phyloP scores from a whole-genome alignment of 2,113 vertebrate genomes.

The Hyla sarda region DNA sequence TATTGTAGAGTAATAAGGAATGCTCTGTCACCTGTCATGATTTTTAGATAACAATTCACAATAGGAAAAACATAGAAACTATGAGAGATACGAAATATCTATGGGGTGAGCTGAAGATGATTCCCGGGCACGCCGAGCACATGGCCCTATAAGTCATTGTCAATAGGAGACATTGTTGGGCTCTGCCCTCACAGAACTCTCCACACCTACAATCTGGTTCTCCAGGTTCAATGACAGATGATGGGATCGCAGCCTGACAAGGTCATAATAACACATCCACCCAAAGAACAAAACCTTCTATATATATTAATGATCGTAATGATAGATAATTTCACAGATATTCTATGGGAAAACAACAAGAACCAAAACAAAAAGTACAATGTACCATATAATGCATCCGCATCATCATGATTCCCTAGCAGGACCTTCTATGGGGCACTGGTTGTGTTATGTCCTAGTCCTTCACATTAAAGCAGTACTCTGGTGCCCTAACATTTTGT shows the following conservation, averaged over 20 bases:
- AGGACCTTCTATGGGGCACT: neutral
- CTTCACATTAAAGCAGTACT: no score
- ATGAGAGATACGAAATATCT: neutral
- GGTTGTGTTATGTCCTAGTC: neutral
- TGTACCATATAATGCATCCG: neutral
- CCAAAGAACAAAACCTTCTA: neutral
- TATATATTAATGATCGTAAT: neutral
- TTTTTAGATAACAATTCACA: neutral
- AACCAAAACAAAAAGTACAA: neutral
- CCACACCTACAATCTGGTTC: conserved; percentile 40
- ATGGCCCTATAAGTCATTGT: neutral
- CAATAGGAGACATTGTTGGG: neutral
- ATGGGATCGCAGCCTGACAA: neutral
- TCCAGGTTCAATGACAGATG: conserved; percentile 1
- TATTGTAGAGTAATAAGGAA: neutral
- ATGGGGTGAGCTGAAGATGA: neutral
- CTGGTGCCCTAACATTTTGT: no score
- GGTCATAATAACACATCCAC: conserved; percentile 38
- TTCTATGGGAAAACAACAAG: neutral
- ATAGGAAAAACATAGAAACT: neutral
- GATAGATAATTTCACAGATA: neutral
- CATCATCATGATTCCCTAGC: neutral
- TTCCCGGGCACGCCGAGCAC: neutral
- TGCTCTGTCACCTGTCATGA: neutral
- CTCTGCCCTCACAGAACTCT: neutral